Evolutionary conservation across 2,113 vertebrate genomes (phyloP).

Genomic region (Emydura subglobosa): DNA sequence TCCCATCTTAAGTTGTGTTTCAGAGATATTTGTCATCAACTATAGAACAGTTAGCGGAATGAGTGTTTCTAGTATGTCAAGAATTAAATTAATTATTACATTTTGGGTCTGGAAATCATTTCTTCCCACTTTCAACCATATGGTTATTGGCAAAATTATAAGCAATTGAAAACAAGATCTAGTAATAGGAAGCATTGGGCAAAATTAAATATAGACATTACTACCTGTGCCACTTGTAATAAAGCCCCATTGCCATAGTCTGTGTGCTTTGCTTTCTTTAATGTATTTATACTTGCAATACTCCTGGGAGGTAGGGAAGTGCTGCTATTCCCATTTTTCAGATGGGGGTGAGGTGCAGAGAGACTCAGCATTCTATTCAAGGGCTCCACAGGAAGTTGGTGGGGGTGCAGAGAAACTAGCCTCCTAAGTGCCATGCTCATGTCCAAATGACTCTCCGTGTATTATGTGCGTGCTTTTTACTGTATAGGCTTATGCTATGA

Average conservation of each 20-base stretch:
- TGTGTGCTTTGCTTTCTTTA: background rate
- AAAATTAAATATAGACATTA: background rate
- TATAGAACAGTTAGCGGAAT: background rate
- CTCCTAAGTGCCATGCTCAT: background rate
- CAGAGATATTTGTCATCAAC: background rate
- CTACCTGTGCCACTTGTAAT: background rate
- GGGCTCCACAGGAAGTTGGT: background rate
- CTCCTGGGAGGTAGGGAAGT: background rate
- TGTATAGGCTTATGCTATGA: background rate
- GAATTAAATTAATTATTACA: background rate
- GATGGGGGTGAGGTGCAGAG: background rate
- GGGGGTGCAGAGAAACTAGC: background rate
- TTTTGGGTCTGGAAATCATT: background rate
- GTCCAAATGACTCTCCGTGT: background rate
- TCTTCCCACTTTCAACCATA: background rate
- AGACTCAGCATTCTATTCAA: background rate
- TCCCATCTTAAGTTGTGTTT: background rate
- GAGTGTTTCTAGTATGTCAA: background rate
- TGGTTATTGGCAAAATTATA: background rate
- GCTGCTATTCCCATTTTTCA: background rate
- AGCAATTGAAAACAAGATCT: background rate
- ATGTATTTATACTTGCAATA: background rate
- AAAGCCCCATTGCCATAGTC: background rate
- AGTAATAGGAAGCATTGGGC: background rate
- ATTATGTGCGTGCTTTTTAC: background rate